Evolutionary conservation across 35 echinoderm and acorn worm genomes (phyloP).

Genomic region (Lytechinus variegatus): DNA sequence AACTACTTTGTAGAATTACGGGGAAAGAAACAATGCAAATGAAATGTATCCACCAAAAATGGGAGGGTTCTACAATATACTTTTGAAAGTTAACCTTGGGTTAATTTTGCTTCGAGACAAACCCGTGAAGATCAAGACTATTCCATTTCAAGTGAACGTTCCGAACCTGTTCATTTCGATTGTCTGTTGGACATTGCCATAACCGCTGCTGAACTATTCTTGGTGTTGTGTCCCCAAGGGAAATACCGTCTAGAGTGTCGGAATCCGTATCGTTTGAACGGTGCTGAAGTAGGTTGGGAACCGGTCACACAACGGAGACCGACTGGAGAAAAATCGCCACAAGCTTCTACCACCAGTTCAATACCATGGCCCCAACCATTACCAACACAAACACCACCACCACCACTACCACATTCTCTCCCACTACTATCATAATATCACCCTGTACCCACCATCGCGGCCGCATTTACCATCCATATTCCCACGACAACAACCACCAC

Average conservation of each 20-base stretch:
- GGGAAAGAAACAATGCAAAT: neutral
- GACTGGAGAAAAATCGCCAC: too few species aligned
- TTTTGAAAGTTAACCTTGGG: neutral
- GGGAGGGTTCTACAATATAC: neutral
- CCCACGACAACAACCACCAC: too few species aligned
- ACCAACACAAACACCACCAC: too few species aligned
- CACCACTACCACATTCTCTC: too few species aligned
- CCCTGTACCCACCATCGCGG: too few species aligned
- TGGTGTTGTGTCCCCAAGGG: neutral
- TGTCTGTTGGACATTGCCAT: neutral
- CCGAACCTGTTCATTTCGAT: neutral
- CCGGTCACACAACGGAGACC: too few species aligned
- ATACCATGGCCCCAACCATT: too few species aligned
- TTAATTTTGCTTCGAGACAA: neutral
- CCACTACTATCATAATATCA: too few species aligned
- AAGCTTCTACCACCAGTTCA: too few species aligned
- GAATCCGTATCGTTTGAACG: neutral
- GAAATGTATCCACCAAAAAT: neutral
- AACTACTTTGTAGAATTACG: neutral
- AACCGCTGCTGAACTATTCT: constrained; percentile 2
- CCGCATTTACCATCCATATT: too few species aligned
- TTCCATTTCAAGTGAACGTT: neutral
- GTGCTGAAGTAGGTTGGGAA: neutral
- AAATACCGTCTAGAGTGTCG: neutral
- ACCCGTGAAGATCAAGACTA: neutral